A percentile compares a stretch with the other conserved stretches of the same genome.
Conservation (phyloP, 2,797 vertebrate species). For the Garrulus glandarius region DNA sequence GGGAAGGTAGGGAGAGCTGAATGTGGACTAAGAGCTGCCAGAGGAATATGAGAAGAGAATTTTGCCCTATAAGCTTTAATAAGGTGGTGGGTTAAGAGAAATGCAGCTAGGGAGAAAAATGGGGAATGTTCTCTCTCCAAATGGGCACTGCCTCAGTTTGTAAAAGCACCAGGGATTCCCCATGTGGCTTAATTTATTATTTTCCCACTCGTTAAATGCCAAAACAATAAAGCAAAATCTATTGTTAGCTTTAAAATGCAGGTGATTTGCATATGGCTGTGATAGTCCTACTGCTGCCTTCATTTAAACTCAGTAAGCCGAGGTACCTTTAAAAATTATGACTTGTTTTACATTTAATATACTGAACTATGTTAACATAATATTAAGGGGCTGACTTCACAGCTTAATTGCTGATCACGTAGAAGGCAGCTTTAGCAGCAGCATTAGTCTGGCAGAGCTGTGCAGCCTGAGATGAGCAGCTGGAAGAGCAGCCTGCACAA, state of each 20-base stretch:
- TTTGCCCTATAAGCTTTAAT: constrained; percentile 61
- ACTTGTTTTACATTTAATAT: constrained; percentile 69
- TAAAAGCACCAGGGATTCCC: constrained; percentile 46
- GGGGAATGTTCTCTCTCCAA: constrained; percentile 4
- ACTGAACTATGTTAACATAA: constrained; percentile 68
- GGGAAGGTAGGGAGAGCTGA: neutral
- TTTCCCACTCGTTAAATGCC: constrained; percentile 72
- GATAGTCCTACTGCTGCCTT: constrained; percentile 57
- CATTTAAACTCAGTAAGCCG: constrained; percentile 49
- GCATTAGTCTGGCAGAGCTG: neutral
- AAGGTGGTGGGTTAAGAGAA: constrained; percentile 57
- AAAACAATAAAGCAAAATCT: constrained; percentile 69
- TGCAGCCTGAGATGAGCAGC: neutral
- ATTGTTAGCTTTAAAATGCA: constrained; percentile 51
- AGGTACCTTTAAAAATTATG: constrained; percentile 55
- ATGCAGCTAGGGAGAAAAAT: constrained; percentile 41
- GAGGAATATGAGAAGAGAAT: constrained; percentile 53
- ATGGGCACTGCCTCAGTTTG: constrained; percentile 33
- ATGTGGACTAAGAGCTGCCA: constrained; percentile 35
- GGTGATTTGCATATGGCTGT: constrained; percentile 56
- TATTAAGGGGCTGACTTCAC: constrained; percentile 68
- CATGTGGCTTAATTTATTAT: constrained; percentile 65
- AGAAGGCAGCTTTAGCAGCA: constrained; percentile 43
- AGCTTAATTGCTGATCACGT: constrained; percentile 60
- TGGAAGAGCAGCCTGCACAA: constrained; percentile 40